Evolutionary conservation across 2,888 invertebrate species (phyloP).

Genomic region (Leptopilina drosophilae): DNA sequence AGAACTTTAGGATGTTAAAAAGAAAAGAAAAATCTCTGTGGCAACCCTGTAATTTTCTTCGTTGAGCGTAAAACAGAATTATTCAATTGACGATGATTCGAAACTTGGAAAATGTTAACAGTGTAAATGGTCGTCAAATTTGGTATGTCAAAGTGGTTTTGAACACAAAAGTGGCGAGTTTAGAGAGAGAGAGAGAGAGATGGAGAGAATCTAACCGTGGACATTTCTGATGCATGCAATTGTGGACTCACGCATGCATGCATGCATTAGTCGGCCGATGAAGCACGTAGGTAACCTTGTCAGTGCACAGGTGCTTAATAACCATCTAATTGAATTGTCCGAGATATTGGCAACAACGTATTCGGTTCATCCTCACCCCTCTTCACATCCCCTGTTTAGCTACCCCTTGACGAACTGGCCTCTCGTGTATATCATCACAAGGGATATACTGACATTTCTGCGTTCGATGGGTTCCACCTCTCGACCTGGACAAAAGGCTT

Average conservation of each 20-base stretch:
- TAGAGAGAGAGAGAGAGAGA: slow-evolving; percentile 23
- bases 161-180: slow-evolving; percentile 37
- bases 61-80: too few relatives aligned
- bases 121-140: too few relatives aligned
- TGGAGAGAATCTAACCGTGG: slow-evolving; percentile 48
- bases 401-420: slow-evolving; percentile 37
- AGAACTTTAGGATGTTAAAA: too few relatives aligned
- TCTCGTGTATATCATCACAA: slow-evolving; percentile 40
- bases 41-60: too few relatives aligned
- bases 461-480: slow-evolving; percentile 31
- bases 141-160: slow-evolving; percentile 6
- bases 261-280: slow-evolving; percentile 64
- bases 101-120: not conserved
- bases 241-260: slow-evolving; percentile 58
- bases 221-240: slow-evolving; percentile 46
- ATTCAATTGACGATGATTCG: not conserved
- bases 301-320: slow-evolving; percentile 67
- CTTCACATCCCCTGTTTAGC: slow-evolving; percentile 7
- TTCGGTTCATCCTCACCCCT: slow-evolving; percentile 35
- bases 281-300: slow-evolving; percentile 64
- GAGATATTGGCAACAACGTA: slow-evolving; percentile 65
- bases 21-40: too few relatives aligned
- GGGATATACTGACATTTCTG: slow-evolving; percentile 38
- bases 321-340: slow-evolving; percentile 70
- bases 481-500: slow-evolving; percentile 37